Base-by-base conservation (phyloP, 2,888 invertebrate species). In the Clitarchus hookeri region DNA sequence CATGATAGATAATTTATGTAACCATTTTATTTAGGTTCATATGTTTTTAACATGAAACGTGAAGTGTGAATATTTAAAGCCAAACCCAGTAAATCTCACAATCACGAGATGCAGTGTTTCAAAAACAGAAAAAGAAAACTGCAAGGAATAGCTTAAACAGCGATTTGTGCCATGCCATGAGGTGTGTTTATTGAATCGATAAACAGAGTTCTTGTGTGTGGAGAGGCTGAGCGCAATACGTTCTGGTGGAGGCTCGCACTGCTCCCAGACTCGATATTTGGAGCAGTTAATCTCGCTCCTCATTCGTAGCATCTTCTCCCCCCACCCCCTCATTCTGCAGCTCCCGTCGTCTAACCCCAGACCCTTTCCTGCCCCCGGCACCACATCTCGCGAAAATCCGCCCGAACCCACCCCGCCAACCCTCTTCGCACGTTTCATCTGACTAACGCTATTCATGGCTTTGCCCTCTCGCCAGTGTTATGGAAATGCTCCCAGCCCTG, bases 211-310 rank as follows among this genome's bases (percentile, higher is more conserved):
- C 48, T 48, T 48, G 48, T 8, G 16, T 48, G n/a, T 6, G 16
- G 65, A n/a, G 8, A 16, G 16, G 65, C n/a, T 9, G n/a, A 2
- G 65, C n/a, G n/a, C 65, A 2, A 65, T 65, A 3, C n/a, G 16
- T 65, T 9, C n/a, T 65, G 8, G 13, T 65, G 65, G 23, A 65
- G 65, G 65, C 65, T 65, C 19, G 13, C 19, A 19, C 53, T 53
- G 53, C 53, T 53, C 65, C 23, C 65, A 65, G n/a, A 65, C 65
- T 65, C n/a, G 65, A 65, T 65, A 65, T 65, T 19, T 19, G 65
- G n/a, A 65, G 65, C 65, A 65, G 65, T 65, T 65, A 65, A 65
- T 65, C 65, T 65, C 65, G n/a, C 65, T 65, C 65, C 65, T 65
- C 65, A 65, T 65, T 65, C 65, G 65, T 65, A 65, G 65, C 65